These are phyloP conservation scores for Anarhynchus alexandrinus DNA, from an alignment of 2,113 vertebrate genomes.

Conservation along the genomic window DNA sequence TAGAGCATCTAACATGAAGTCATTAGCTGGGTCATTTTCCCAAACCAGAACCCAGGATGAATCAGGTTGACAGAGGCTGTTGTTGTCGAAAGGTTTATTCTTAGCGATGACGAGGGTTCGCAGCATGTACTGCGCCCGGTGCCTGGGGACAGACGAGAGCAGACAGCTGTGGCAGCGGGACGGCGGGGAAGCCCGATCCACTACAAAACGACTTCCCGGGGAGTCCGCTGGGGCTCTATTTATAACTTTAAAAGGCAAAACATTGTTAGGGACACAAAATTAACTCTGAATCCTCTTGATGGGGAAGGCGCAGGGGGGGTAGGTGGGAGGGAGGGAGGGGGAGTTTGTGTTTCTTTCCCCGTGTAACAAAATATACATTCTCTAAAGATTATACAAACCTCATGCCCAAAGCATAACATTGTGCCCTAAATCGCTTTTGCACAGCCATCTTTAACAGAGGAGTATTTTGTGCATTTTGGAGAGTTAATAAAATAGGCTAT, in stretches of 20 bases:
- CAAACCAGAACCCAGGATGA: conserved; percentile 61
- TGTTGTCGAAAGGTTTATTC: conserved; percentile 70
- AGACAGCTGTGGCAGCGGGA: conserved; percentile 31
- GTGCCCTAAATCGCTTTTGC: neutral
- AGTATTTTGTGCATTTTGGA: neutral
- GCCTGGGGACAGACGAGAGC: neutral
- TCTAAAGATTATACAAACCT: neutral
- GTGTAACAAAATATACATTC: fast-evolving
- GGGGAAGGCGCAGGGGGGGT: no score
- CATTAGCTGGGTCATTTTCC: conserved; percentile 57
- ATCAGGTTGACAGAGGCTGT: neutral
- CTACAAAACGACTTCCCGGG: neutral
- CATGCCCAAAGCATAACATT: fast-evolving
- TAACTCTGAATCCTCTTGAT: neutral
- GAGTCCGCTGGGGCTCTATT: neutral
- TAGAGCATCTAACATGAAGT: conserved; percentile 50
- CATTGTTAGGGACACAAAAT: neutral
- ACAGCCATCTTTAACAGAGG: neutral
- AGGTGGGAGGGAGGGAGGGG: no score
- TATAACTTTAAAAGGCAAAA: conserved; percentile 26
- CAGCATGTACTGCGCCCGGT: neutral
- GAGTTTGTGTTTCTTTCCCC: neutral
- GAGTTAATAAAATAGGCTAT: neutral
- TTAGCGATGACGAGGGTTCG: conserved; percentile 57
- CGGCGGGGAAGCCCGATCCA: neutral